Evolutionary conservation across 2,797 vertebrate species (phyloP).

Genomic region (Discoglossus pictus): DNA sequence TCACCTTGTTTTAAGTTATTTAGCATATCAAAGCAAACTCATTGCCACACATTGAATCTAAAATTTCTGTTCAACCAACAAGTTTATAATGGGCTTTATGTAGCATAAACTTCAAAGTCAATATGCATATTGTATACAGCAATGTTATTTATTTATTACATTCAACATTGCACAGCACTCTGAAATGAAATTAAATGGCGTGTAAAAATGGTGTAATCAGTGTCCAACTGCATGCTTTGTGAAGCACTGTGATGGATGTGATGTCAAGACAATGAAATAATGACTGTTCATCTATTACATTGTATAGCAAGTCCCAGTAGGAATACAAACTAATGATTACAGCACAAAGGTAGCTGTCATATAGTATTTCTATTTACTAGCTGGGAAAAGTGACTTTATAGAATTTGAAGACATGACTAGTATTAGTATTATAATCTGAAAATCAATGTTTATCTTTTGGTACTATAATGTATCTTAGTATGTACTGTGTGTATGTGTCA

Average conservation of each 20-base stretch:
- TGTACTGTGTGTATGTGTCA: no score
- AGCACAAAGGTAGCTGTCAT: no score
- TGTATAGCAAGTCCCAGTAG: conserved; percentile 2
- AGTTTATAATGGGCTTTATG: conserved; percentile 21
- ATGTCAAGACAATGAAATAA: conserved; percentile 12
- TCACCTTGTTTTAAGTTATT: no score
- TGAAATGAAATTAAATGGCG: conserved; percentile 33
- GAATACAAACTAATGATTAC: neutral
- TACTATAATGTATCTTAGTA: no score
- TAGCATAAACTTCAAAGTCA: conserved; percentile 32
- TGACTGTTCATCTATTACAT: conserved; percentile 21
- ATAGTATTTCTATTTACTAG: no score
- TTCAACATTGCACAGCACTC: conserved; percentile 11
- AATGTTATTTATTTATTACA: conserved; percentile 28
- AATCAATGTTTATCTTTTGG: no score
- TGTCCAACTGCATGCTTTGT: conserved; percentile 20
- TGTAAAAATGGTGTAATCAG: conserved; percentile 41
- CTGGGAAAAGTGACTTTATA: no score
- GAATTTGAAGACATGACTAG: no score
- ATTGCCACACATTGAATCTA: no score
- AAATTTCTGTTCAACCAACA: neutral
- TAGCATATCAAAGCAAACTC: no score
- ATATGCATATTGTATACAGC: conserved; percentile 21
- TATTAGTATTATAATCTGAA: no score
- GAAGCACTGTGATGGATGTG: conserved; percentile 20